Conservation (phyloP, 2,888 invertebrate species). For the Clitarchus hookeri region DNA sequence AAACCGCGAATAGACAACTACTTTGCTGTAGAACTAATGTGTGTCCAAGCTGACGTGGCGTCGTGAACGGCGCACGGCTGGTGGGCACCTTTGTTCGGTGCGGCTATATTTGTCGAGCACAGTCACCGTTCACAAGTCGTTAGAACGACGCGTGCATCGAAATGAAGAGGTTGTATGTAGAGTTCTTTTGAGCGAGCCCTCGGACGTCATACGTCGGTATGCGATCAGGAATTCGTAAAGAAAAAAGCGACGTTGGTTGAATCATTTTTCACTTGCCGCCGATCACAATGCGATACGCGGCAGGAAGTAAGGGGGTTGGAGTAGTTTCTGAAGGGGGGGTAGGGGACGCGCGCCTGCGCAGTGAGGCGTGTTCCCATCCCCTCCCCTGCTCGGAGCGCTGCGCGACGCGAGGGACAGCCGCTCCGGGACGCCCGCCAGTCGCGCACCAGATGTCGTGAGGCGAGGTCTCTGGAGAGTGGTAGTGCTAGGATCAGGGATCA, state of each 20-base stretch:
- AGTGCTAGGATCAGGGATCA: background rate
- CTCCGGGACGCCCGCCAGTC: background rate
- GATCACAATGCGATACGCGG: background rate
- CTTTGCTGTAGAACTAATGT: no score
- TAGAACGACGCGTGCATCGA: background rate
- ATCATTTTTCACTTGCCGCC: background rate
- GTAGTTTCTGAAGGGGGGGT: no score
- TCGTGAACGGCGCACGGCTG: no score
- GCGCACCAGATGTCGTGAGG: background rate
- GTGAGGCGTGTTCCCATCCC: background rate
- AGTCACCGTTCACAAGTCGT: no score
- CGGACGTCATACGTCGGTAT: background rate
- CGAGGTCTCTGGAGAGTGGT: background rate
- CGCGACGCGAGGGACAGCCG: background rate
- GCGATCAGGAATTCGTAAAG: slow-evolving; percentile 17
- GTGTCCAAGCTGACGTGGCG: no score
- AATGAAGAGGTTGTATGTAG: background rate
- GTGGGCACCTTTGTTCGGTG: no score
- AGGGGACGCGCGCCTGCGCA: background rate
- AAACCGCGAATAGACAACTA: no score
- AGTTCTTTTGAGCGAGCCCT: background rate
- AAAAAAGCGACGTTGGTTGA: background rate
- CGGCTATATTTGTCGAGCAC: no score
- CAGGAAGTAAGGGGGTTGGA: background rate
- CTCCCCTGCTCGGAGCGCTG: background rate